These are phyloP conservation scores for Saguinus midas DNA, from an alignment of 2,113 vertebrate genomes.

Conservation along the genomic window DNA sequence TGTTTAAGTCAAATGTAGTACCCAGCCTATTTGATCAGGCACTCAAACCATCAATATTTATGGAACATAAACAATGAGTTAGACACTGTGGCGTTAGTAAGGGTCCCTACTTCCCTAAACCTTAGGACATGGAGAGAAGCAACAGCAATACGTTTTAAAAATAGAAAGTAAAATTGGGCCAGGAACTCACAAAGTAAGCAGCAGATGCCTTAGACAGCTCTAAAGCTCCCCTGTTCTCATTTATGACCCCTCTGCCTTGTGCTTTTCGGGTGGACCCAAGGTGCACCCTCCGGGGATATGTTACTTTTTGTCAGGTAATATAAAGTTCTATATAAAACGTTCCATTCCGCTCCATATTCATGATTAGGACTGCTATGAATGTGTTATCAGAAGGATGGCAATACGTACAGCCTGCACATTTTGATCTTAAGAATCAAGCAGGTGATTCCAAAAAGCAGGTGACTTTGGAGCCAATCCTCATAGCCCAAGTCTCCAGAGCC, in stretches of 20 bases:
- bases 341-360: neutral
- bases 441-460: neutral
- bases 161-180: fast-evolving
- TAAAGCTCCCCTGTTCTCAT: fast-evolving
- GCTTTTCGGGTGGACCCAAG: no score
- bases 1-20: neutral
- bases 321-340: neutral
- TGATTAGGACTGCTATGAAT: neutral
- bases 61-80: neutral
- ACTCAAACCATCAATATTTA: no score
- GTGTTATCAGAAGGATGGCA: neutral
- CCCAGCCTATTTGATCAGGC: fast-evolving
- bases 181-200: neutral
- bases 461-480: neutral
- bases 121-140: fast-evolving
- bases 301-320: neutral
- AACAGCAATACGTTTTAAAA: fast-evolving
- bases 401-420: neutral
- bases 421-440: neutral
- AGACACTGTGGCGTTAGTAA: neutral
- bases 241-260: fast-evolving
- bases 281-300: fast-evolving
- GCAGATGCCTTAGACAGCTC: no score
- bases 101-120: neutral
- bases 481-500: neutral